Evolutionary conservation across 2,113 vertebrate species (phyloP).

Genomic region (Gopherus evgoodei): DNA sequence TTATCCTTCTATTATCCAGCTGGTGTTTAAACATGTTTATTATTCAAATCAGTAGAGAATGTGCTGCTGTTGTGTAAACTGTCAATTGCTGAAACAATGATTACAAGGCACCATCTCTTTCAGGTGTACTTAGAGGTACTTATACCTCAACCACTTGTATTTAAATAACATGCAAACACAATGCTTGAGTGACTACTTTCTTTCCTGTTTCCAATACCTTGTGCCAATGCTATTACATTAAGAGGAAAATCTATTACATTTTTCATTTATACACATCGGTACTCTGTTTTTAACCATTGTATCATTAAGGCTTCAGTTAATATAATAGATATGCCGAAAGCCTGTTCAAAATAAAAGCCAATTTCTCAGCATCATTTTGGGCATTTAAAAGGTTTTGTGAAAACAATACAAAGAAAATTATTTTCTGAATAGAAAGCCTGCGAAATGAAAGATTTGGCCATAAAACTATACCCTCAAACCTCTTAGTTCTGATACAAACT

Average conservation of each 20-base stretch:
- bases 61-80: constrained; percentile 89
- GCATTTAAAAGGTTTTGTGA: constrained; percentile 79
- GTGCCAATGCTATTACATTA: constrained; percentile 87
- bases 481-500: constrained; percentile 63
- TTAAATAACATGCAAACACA: constrained; percentile 88
- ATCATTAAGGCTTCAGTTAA: constrained; percentile 82
- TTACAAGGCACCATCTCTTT: constrained; percentile 86
- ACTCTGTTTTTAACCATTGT: constrained; percentile 85
- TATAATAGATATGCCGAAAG: constrained; percentile 81
- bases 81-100: constrained; percentile 90
- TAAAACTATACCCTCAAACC: constrained; percentile 62
- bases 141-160: constrained; percentile 84
- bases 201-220: constrained; percentile 76
- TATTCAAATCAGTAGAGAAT: constrained; percentile 88
- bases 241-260: constrained; percentile 87
- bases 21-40: constrained; percentile 90
- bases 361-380: constrained; percentile 81
- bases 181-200: constrained; percentile 85
- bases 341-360: constrained; percentile 80
- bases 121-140: constrained; percentile 88
- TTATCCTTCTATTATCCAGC: constrained; percentile 89
- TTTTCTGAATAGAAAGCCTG: constrained; percentile 75
- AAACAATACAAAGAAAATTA: constrained; percentile 82
- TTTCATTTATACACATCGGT: constrained; percentile 85
- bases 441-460: constrained; percentile 63